Evolutionary conservation across 1,140 invertebrate genomes (phyloP), one percentile per base, ranked within the genome.

Genomic region (Orius insidiosus): DNA sequence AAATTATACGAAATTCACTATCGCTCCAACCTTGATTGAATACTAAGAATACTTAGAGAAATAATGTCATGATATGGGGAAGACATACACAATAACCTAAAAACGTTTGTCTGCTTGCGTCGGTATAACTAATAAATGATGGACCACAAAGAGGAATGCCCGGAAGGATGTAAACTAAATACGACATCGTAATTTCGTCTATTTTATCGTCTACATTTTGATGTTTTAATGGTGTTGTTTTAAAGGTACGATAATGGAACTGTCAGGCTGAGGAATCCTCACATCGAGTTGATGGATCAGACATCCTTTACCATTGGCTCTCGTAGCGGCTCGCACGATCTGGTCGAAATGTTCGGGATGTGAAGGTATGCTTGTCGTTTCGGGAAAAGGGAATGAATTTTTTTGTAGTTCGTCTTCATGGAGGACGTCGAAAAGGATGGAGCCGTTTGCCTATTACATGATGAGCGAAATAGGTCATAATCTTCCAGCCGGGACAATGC

Each of bases 311-410:
- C 61, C 92, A 97, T 67, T 96, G 55, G 87, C 87, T 1, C 69
- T 97, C 16, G 85, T 14, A 90, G 85, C 58, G 84, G 77, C 32
- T 85, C 83, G 24, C 84, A 95, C 60, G 86, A 96, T 65, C 71
- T 96, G 7, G 75, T 82, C n/a, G 83, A 86, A 62, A 92, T 94
- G 85, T 96, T 96, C 63, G 81, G 85, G 92, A 97, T 66, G 77
- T 95, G 33, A 94, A 93, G 76, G 89, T 93, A 72, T 5, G 11
- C 10, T 14, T 15, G 56, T 15, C 7, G n/a, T 54, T 50, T 44
- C 36, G 10, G 3, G 40, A 18, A 13, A n/a, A 16, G 11, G 3
- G n/a, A 36, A 13, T 33, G 7, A 36, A 36, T 36, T 52, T 39
- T 47, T 46, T 66, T 70, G 30, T 64, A 95, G 89, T 97, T 96